These are phyloP conservation scores for Pseudobourletiella spinata DNA, from an alignment of 1,140 invertebrate genomes.

Conservation along the genomic window DNA sequence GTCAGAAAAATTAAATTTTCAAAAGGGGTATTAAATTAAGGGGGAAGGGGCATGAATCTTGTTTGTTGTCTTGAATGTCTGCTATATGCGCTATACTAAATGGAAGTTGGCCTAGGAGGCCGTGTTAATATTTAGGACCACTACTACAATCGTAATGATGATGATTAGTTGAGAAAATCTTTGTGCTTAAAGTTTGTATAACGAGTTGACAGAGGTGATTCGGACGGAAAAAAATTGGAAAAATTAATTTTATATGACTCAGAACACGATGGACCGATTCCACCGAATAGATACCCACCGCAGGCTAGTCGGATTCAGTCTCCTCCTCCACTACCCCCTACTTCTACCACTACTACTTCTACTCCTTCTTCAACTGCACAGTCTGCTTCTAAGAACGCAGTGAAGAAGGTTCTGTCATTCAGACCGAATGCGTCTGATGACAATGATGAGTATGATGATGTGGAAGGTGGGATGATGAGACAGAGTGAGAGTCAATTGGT, in stretches of 20 bases:
- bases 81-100: too few relatives aligned
- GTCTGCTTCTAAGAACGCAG: background rate
- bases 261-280: conserved; percentile 9
- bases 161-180: background rate
- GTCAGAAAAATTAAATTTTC: too few relatives aligned
- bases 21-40: too few relatives aligned
- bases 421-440: background rate
- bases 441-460: background rate
- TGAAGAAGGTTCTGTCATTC: background rate
- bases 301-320: conserved; percentile 5
- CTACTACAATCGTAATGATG: too few relatives aligned
- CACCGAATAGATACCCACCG: conserved; percentile 17
- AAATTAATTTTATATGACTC: conserved; percentile 9
- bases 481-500: conserved; percentile 6
- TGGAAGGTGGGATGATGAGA: conserved; percentile 2
- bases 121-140: too few relatives aligned
- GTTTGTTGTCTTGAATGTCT: background rate
- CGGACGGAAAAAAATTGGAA: conserved; percentile 5
- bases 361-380: too few relatives aligned
- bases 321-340: conserved; percentile 1
- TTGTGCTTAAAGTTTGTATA: too few relatives aligned
- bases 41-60: background rate
- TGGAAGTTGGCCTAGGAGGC: too few relatives aligned
- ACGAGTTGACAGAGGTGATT: too few relatives aligned
- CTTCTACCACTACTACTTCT: conserved; percentile 2